These are phyloP conservation scores for Asteroscopus sphinx DNA, from an alignment of 2,888 invertebrate species.

Conservation along the genomic window DNA sequence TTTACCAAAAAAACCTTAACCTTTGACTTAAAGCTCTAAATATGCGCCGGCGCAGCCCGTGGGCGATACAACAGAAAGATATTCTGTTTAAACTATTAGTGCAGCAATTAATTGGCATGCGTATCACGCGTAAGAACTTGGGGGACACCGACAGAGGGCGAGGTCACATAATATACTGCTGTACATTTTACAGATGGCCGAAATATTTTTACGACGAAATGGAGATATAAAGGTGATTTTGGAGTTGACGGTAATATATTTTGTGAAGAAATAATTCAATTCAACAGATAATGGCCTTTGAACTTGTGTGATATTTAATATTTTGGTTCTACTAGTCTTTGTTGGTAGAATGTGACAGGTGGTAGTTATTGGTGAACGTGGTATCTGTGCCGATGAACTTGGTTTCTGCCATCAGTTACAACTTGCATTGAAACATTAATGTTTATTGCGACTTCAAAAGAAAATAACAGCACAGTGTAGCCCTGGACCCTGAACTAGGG, in stretches of 20 bases:
- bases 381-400: slow-evolving; percentile 14
- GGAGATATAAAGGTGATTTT: slow-evolving; percentile 51
- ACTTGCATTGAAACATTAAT: no score
- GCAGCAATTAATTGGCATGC: slow-evolving; percentile 51
- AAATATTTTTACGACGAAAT: slow-evolving; percentile 44
- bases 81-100: slow-evolving; percentile 40
- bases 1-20: slow-evolving; percentile 36
- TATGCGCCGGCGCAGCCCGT: slow-evolving; percentile 30
- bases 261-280: slow-evolving; percentile 47
- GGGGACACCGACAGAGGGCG: slow-evolving; percentile 24
- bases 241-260: slow-evolving; percentile 5
- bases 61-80: slow-evolving; percentile 33
- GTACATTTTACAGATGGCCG: slow-evolving; percentile 17
- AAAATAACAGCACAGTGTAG: no score
- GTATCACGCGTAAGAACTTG: slow-evolving; percentile 31
- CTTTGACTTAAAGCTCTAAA: slow-evolving; percentile 40
- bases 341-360: slow-evolving; percentile 19
- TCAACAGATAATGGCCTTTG: slow-evolving; percentile 32
- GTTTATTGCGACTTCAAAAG: no score
- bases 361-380: background rate
- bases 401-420: background rate
- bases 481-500: no score
- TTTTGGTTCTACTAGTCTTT: slow-evolving; percentile 21
- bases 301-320: slow-evolving; percentile 37
- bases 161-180: slow-evolving; percentile 35